These are phyloP conservation scores for Macropodus opercularis DNA, from an alignment of 2,797 vertebrate genomes.

Conservation along the genomic window DNA sequence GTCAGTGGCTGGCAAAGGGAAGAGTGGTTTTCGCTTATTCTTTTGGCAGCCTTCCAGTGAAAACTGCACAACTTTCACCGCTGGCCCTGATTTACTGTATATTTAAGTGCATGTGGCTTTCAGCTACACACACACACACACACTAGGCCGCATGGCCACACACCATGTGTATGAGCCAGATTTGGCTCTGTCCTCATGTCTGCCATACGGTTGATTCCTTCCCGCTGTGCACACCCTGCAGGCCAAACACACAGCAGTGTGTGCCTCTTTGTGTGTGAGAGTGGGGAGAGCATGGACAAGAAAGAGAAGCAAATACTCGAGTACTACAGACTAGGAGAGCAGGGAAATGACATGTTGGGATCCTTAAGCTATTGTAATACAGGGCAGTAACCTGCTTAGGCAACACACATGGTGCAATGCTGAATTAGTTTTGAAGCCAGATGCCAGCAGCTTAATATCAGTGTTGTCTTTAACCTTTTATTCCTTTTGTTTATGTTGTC, in stretches of 20 bases:
- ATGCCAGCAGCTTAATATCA: neutral
- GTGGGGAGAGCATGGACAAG: conserved; percentile 15
- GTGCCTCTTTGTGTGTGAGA: conserved; percentile 28
- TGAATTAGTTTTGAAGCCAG: conserved; percentile 6
- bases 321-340: conserved; percentile 15
- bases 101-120: conserved; percentile 64
- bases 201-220: conserved; percentile 78
- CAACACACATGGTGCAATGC: neutral
- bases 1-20: conserved; percentile 25
- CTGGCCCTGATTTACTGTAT: conserved; percentile 61
- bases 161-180: conserved; percentile 70
- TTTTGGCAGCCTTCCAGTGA: conserved; percentile 53
- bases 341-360: conserved; percentile 4
- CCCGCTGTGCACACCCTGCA: conserved; percentile 73
- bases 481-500: neutral
- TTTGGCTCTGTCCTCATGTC: conserved; percentile 73
- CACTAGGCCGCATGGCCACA: conserved; percentile 52
- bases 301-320: conserved; percentile 25
- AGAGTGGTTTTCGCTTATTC: conserved; percentile 58
- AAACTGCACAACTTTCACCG: conserved; percentile 57
- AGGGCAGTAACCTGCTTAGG: neutral
- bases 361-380: conserved; percentile 7
- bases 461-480: neutral
- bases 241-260: conserved; percentile 68
- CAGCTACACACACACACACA: conserved; percentile 37